phyloP scores from a whole-genome alignment of 2,888 invertebrate genomes.

The Protophormia terraenovae region DNA sequence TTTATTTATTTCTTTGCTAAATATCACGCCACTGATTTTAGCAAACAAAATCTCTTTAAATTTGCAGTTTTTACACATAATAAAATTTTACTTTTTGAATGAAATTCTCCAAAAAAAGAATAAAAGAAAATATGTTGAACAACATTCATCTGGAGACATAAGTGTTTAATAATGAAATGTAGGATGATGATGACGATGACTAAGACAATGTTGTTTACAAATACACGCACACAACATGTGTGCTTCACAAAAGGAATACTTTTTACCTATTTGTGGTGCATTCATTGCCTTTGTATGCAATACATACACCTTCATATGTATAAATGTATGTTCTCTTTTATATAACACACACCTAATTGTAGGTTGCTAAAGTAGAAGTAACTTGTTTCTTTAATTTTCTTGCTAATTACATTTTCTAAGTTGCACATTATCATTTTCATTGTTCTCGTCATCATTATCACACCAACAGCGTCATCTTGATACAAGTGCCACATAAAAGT shows the following conservation, averaged over 20 bases:
- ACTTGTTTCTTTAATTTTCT: constrained; percentile 29
- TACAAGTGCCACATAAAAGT: not conserved
- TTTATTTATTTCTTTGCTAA: not conserved
- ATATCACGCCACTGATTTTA: not conserved
- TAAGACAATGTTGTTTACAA: constrained; percentile 8
- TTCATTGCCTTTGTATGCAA: not conserved
- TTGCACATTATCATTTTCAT: constrained; percentile 26
- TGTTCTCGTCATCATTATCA: not conserved
- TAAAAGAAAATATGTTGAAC: not conserved
- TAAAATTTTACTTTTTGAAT: not conserved
- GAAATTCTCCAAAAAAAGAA: not conserved
- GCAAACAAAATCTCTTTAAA: not conserved
- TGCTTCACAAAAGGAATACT: too few species aligned
- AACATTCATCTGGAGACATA: not conserved
- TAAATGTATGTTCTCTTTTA: too few species aligned
- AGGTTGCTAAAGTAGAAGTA: not conserved
- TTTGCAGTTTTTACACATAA: not conserved
- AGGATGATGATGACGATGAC: not conserved
- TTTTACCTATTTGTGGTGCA: not conserved
- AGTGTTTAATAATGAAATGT: constrained; percentile 35
- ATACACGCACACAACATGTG: not conserved
- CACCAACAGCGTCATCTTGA: not conserved
- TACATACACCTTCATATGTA: not conserved
- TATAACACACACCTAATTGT: too few species aligned
- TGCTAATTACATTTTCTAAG: constrained; percentile 60